A percentile compares a stretch with the other conserved stretches of the same genome.
These are phyloP conservation scores for Sebastiscus tertius DNA, from an alignment of 2,797 vertebrate genomes.

Conservation along the genomic window DNA sequence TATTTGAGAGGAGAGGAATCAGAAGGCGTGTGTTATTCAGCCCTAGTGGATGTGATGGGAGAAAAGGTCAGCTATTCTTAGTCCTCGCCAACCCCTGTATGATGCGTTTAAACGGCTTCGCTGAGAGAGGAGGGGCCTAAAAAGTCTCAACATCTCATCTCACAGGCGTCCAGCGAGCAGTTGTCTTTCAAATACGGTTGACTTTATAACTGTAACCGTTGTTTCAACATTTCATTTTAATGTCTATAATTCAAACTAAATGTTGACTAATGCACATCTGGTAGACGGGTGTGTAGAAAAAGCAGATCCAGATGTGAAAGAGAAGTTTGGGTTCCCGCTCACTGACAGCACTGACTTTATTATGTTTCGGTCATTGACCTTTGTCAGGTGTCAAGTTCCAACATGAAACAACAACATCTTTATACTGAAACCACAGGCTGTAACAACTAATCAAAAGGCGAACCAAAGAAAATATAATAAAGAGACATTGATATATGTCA, in stretches of 20 bases:
- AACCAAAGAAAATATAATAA: not conserved
- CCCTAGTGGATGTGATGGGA: constrained; percentile 58
- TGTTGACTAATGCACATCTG: not conserved
- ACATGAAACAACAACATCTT: not conserved
- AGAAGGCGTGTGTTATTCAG: constrained; percentile 68
- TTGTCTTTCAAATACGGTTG: not conserved
- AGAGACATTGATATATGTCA: too few relatives aligned
- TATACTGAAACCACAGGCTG: not conserved
- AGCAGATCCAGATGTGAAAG: not conserved
- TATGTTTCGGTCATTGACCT: not conserved
- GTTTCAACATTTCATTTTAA: too few relatives aligned
- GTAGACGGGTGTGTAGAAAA: not conserved
- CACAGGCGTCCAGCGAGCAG: not conserved
- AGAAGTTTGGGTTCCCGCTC: not conserved
- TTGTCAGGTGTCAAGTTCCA: not conserved
- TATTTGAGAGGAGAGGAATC: constrained; percentile 61
- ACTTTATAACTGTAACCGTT: too few relatives aligned
- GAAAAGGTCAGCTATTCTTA: constrained; percentile 78
- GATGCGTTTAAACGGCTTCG: constrained; percentile 49
- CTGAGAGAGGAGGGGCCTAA: not conserved
- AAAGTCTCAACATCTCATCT: not conserved
- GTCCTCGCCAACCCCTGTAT: constrained; percentile 36
- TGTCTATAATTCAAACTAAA: not conserved
- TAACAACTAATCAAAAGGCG: not conserved
- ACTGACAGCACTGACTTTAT: not conserved